These are phyloP conservation scores for Chloroceryle aenea DNA, from an alignment of 2,113 vertebrate genomes.

Conservation along the genomic window DNA sequence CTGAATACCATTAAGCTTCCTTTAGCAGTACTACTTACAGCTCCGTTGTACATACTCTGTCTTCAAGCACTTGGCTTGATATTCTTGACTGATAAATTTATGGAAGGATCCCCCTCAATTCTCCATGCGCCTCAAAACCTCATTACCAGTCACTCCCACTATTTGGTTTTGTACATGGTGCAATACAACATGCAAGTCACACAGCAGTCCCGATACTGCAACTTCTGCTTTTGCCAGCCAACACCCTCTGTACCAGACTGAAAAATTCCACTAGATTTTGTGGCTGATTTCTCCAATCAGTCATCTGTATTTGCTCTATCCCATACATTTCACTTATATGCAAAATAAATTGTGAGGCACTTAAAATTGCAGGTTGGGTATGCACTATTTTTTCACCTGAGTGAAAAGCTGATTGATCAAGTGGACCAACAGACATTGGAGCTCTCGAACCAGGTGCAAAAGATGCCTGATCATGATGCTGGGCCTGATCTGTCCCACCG, in stretches of 20 bases:
- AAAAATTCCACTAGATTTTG: background rate
- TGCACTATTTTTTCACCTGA: constrained; percentile 82
- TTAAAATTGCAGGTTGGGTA: background rate
- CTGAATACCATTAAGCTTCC: background rate
- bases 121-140: background rate
- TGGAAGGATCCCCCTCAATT: background rate
- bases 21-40: background rate
- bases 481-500: constrained; percentile 80
- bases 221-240: background rate
- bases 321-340: background rate
- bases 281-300: background rate
- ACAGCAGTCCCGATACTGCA: background rate
- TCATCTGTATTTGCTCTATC: background rate
- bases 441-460: constrained; percentile 83
- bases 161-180: background rate
- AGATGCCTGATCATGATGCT: constrained; percentile 82
- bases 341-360: background rate
- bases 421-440: constrained; percentile 82
- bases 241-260: background rate
- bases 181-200: background rate
- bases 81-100: background rate
- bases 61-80: background rate
- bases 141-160: accelerated
- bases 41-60: background rate
- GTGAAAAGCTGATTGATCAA: constrained; percentile 90